Conservation (phyloP, 2,888 invertebrate genomes). For the Eurytoma californica region DNA sequence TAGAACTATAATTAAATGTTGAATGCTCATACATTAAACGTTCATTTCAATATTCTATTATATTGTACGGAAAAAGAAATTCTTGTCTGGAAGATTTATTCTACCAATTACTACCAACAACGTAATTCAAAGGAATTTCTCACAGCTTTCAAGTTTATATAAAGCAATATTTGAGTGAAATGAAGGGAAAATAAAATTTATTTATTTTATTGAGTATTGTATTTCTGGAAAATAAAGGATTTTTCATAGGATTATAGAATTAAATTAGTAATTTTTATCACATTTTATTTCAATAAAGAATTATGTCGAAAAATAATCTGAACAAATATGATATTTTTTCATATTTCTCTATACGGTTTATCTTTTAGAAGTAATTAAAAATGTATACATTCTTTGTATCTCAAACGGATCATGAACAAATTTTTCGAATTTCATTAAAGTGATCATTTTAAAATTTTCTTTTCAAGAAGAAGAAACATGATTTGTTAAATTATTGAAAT, state of each 20-base stretch:
- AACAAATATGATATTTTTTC: constrained; percentile 26
- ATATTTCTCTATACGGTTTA: constrained; percentile 22
- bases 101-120: too few relatives aligned
- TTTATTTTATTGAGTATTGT: too few relatives aligned
- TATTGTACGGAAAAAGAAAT: too few relatives aligned
- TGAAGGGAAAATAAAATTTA: too few relatives aligned
- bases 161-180: too few relatives aligned
- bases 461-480: neutral
- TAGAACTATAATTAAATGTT: too few relatives aligned
- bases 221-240: neutral
- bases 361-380: constrained; percentile 23
- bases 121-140: too few relatives aligned
- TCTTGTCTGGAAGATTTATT: too few relatives aligned
- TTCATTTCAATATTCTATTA: too few relatives aligned
- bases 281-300: constrained; percentile 48
- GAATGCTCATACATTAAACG: too few relatives aligned
- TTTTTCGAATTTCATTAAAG: constrained; percentile 16
- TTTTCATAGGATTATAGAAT: neutral
- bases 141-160: too few relatives aligned
- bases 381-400: constrained; percentile 9
- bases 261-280: neutral
- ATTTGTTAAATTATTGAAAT: constrained; percentile 14
- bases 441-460: too few relatives aligned
- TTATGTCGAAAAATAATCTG: constrained; percentile 47
- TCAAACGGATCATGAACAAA: constrained; percentile 15